Evolutionary conservation across 1,140 invertebrate genomes (phyloP).

Genomic region (Drosophila virilis): DNA sequence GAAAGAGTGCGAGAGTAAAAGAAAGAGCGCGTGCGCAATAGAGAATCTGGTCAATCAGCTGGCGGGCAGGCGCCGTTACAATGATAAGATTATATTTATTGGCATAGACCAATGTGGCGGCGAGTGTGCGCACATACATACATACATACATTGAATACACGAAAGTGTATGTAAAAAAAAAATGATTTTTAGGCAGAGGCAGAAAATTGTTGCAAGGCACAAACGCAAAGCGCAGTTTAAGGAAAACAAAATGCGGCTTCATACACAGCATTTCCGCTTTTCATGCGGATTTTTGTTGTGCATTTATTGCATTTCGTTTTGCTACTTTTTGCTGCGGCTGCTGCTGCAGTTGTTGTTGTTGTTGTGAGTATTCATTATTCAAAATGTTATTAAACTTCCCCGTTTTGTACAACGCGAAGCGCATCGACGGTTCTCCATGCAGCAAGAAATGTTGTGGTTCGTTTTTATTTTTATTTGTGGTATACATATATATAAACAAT

Average conservation of each 20-base stretch:
- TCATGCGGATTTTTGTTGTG: slow-evolving; percentile 61
- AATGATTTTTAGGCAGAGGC: slow-evolving; percentile 25
- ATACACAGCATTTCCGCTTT: slow-evolving; percentile 69
- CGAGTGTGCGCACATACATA: background rate
- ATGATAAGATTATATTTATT: slow-evolving; percentile 37
- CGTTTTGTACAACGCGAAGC: slow-evolving; percentile 44
- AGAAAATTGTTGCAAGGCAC: slow-evolving; percentile 28
- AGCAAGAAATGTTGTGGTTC: slow-evolving; percentile 40
- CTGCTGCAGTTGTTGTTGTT: slow-evolving; percentile 43
- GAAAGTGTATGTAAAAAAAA: slow-evolving; percentile 6
- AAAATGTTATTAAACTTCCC: slow-evolving; percentile 81
- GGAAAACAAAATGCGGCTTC: slow-evolving; percentile 48
- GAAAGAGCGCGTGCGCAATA: slow-evolving; percentile 27
- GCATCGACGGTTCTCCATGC: slow-evolving; percentile 57
- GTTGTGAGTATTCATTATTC: slow-evolving; percentile 66
- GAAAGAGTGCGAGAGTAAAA: background rate
- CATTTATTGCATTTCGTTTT: slow-evolving; percentile 54
- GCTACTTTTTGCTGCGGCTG: no score
- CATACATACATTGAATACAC: background rate
- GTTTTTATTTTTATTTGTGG: slow-evolving; percentile 40
- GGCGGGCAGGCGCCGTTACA: slow-evolving; percentile 7
- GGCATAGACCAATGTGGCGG: slow-evolving; percentile 1
- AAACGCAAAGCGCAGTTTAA: slow-evolving; percentile 42
- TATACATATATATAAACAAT: slow-evolving; percentile 42
- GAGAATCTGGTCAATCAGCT: slow-evolving; percentile 52